Evolutionary conservation across 2,797 vertebrate species (phyloP).

Genomic region (Characodon lateralis): DNA sequence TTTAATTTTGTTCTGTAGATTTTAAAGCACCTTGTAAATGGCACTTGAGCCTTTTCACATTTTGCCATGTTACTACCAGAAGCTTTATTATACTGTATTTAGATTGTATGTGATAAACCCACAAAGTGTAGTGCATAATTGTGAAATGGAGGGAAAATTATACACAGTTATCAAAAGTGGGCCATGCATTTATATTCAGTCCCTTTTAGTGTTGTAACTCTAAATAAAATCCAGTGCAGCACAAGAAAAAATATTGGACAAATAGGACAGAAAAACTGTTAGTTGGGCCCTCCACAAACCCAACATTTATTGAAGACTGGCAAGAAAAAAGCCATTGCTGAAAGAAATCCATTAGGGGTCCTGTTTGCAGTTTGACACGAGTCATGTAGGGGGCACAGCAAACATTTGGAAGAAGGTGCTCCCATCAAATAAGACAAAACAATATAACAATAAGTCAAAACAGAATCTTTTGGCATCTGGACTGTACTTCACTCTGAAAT

Average conservation of each 20-base stretch:
- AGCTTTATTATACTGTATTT: not conserved
- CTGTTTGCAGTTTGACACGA: no score
- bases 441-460: no score
- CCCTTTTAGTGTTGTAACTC: not conserved
- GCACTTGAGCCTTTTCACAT: not conserved
- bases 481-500: no score
- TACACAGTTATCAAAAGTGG: not conserved
- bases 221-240: not conserved
- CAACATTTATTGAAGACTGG: no score
- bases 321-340: no score
- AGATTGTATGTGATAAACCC: not conserved
- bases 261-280: no score
- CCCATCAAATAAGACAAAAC: no score
- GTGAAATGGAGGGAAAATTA: not conserved
- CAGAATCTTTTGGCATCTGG: no score
- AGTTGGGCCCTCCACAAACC: no score
- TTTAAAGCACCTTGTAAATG: not conserved
- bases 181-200: not conserved
- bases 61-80: not conserved
- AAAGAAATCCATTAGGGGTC: no score
- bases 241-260: not conserved
- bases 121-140: not conserved
- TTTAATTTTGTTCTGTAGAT: not conserved
- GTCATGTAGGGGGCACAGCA: no score
- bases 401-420: no score